Percentiles rank a stretch among this genome's conserved stretches.
Conservation (phyloP, 2,113 vertebrate genomes). For the Phrynocephalus versicolor region DNA sequence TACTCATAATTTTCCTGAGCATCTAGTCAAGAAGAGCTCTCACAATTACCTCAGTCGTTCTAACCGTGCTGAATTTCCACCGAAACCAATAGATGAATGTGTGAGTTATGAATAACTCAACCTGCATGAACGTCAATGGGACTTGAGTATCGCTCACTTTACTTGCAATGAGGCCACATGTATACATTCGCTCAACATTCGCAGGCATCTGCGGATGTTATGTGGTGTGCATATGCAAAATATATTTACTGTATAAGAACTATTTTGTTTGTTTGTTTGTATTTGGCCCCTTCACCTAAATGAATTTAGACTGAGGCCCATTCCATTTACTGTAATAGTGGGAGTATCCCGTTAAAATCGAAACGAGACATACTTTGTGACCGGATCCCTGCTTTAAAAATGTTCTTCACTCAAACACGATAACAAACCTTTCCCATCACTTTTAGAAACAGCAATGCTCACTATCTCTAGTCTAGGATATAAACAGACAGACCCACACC, state of each 20-base stretch:
- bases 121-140: background rate
- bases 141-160: background rate
- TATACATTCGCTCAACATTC: slow-evolving; percentile 48
- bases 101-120: background rate
- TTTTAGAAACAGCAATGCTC: background rate
- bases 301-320: slow-evolving; percentile 41
- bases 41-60: slow-evolving; percentile 30
- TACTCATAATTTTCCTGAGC: slow-evolving; percentile 58
- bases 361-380: background rate
- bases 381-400: background rate
- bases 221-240: slow-evolving; percentile 47
- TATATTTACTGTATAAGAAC: slow-evolving; percentile 55
- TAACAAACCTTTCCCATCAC: background rate
- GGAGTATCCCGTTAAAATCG: background rate
- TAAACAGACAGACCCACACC: no score
- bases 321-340: background rate
- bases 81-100: background rate
- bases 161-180: background rate
- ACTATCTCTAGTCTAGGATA: no score
- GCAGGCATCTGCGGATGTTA: slow-evolving; percentile 43
- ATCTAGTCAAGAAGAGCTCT: slow-evolving; percentile 54
- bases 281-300: slow-evolving; percentile 6
- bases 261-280: slow-evolving; percentile 45
- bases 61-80: background rate
- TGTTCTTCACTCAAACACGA: background rate